These are phyloP conservation scores for Odontocolon sp. DNA, from an alignment of 2,888 invertebrate species.

Conservation along the genomic window DNA sequence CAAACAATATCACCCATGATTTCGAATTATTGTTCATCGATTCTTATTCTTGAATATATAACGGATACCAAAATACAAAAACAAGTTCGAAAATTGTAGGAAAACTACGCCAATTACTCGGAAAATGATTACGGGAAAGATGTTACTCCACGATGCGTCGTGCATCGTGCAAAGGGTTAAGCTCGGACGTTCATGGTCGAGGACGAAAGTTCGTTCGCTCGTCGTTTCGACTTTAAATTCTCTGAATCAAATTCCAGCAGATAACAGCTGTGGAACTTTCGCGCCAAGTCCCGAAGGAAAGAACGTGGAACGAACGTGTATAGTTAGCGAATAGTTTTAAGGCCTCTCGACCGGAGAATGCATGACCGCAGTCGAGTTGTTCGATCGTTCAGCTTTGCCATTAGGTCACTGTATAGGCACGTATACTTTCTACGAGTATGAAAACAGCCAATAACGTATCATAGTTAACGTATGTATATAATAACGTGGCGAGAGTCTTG, in stretches of 20 bases:
- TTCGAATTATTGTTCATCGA: no score
- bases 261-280: slow-evolving; percentile 10
- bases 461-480: not conserved
- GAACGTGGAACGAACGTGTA: not conserved
- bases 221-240: no score
- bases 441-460: not conserved
- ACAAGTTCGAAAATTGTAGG: no score
- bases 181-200: no score
- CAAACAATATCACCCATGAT: no score
- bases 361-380: not conserved
- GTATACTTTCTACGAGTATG: slow-evolving; percentile 11
- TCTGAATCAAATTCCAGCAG: not conserved
- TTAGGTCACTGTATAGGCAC: slow-evolving; percentile 28
- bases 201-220: no score
- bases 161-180: no score
- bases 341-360: slow-evolving; percentile 5
- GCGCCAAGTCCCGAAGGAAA: slow-evolving; percentile 8
- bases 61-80: no score
- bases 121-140: no score
- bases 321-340: not conserved
- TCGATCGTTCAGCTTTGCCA: slow-evolving; percentile 15
- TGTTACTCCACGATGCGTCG: no score
- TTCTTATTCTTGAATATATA: no score
- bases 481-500: slow-evolving; percentile 15
- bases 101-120: no score